Evolutionary conservation across 2,888 invertebrate genomes (phyloP).

Genomic region (Anodontia alba): DNA sequence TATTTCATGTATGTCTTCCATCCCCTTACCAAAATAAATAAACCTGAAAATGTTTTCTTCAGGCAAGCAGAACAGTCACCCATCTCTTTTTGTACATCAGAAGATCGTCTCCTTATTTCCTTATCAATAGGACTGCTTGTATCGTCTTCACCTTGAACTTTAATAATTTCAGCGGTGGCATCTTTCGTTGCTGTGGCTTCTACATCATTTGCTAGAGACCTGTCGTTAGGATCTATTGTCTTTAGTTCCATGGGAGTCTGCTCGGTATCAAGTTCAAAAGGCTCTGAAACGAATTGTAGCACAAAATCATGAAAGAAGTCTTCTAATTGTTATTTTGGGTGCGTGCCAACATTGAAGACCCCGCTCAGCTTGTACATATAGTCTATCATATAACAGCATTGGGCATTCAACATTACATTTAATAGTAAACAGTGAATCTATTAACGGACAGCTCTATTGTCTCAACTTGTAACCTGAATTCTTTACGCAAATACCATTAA

Average conservation of each 20-base stretch:
- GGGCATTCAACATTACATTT: too few species aligned
- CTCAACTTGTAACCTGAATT: too few species aligned
- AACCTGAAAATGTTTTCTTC: slow-evolving; percentile 61
- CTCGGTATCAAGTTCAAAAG: not conserved
- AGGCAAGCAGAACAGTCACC: slow-evolving; percentile 26
- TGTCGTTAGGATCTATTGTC: not conserved
- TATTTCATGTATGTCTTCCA: slow-evolving; percentile 85
- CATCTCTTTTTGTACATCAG: not conserved
- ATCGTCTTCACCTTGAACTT: not conserved
- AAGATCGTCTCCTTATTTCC: not conserved
- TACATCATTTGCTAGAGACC: not conserved
- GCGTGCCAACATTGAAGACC: too few species aligned
- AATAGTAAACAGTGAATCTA: too few species aligned
- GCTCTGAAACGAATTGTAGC: not conserved
- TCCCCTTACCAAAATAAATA: slow-evolving; percentile 72
- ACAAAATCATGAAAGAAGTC: too few species aligned
- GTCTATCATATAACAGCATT: too few species aligned
- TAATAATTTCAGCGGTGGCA: not conserved
- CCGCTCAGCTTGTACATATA: too few species aligned
- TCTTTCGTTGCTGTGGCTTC: not conserved
- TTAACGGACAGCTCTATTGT: too few species aligned
- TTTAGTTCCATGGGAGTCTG: not conserved
- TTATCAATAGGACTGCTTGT: not conserved
- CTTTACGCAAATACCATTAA: too few species aligned
- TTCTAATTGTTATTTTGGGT: too few species aligned